phyloP scores from a whole-genome alignment of 1,140 invertebrate genomes.

The Brachionus plicatilis region DNA sequence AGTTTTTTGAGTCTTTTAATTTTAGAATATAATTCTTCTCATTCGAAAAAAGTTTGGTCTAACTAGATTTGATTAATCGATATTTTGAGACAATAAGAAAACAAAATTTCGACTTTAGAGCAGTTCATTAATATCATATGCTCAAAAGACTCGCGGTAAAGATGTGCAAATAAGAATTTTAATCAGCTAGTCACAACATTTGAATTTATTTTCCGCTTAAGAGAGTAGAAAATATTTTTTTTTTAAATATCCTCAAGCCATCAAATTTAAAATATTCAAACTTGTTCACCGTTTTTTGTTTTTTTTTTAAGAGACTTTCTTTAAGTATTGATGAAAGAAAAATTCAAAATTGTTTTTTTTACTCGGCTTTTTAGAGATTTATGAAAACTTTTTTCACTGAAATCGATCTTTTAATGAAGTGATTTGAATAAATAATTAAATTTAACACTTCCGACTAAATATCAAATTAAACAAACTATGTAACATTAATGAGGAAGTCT shows the following conservation, averaged over 20 bases:
- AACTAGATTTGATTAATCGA: background rate
- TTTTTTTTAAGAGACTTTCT: background rate
- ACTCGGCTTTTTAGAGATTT: background rate
- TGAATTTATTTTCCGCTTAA: background rate
- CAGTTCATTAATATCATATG: background rate
- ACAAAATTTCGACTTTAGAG: background rate
- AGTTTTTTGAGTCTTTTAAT: background rate
- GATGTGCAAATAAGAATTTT: background rate
- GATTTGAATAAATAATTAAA: background rate
- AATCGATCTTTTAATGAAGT: constrained; percentile 1
- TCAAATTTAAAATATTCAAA: background rate
- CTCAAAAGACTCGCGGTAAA: background rate
- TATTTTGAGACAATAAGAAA: background rate
- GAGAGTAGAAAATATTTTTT: background rate
- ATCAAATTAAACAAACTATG: background rate
- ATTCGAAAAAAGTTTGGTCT: background rate
- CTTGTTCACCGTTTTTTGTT: background rate
- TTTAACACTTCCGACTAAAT: constrained; percentile 1
- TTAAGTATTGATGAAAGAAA: background rate
- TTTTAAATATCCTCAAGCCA: background rate
- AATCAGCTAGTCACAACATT: background rate
- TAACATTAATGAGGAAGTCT: background rate
- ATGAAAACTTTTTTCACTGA: background rate
- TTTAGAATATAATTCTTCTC: background rate
- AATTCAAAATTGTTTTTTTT: background rate